Evolutionary conservation across 2,797 vertebrate species (phyloP).

Genomic region (Melanotaenia boesemani): DNA sequence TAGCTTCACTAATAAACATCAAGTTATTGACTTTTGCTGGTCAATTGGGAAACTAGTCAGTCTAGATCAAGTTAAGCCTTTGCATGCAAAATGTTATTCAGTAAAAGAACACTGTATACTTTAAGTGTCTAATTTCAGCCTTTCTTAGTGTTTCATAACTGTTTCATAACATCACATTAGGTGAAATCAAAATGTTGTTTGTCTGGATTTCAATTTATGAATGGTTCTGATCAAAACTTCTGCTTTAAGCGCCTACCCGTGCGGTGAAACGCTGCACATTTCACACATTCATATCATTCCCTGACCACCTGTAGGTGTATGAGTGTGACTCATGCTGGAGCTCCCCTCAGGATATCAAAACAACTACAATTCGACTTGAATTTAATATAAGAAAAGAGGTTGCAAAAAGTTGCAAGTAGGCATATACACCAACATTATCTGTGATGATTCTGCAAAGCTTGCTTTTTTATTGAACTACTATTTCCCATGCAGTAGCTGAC

Average conservation of each 20-base stretch:
- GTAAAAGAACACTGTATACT: background rate
- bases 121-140: background rate
- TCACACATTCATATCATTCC: background rate
- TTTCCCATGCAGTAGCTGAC: background rate
- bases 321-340: too few relatives aligned
- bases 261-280: background rate
- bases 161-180: background rate
- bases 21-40: conserved; percentile 22
- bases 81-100: conserved; percentile 11
- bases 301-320: too few relatives aligned
- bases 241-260: background rate
- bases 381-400: background rate
- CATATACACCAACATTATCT: background rate
- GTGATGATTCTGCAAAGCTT: too few relatives aligned
- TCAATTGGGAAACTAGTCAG: conserved; percentile 14
- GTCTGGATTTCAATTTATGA: background rate
- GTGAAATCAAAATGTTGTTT: background rate
- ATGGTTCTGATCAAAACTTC: too few relatives aligned
- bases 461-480: background rate
- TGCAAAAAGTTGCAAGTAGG: background rate
- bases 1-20: conserved; percentile 16
- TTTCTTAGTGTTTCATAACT: background rate
- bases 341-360: too few relatives aligned
- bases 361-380: too few relatives aligned
- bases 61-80: conserved; percentile 4